These are phyloP conservation scores for Drosophila parabipectinata DNA, from an alignment of 1,140 invertebrate genomes.

Conservation along the genomic window DNA sequence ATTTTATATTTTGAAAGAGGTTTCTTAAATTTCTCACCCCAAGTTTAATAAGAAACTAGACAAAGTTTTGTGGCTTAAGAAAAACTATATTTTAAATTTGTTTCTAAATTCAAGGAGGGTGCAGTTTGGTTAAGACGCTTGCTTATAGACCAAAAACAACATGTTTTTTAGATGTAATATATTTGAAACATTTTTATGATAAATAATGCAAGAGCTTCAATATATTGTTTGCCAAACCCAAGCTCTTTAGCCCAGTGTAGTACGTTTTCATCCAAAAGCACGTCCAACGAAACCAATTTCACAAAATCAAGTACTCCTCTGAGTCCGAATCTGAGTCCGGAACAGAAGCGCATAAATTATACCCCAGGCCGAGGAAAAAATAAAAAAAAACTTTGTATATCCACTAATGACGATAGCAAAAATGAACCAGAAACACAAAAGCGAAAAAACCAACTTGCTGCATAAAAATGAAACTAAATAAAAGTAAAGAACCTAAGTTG, in stretches of 20 bases:
- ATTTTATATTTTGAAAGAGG: not conserved
- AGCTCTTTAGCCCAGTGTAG: not conserved
- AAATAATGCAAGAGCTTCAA: not conserved
- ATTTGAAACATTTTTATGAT: not conserved
- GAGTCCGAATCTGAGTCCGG: slow-evolving; percentile 41
- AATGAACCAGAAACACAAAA: slow-evolving; percentile 14
- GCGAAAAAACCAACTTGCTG: slow-evolving; percentile 12
- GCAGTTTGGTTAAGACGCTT: slow-evolving; percentile 34
- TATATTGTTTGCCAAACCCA: not conserved
- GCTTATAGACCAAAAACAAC: too few relatives aligned
- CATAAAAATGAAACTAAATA: slow-evolving; percentile 6
- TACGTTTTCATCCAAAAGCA: slow-evolving; percentile 35
- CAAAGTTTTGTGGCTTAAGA: not conserved
- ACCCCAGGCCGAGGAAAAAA: slow-evolving; percentile 46
- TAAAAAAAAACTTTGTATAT: slow-evolving; percentile 46
- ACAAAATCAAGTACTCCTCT: slow-evolving; percentile 66
- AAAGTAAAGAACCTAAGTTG: slow-evolving; percentile 17
- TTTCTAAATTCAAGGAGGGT: slow-evolving; percentile 15
- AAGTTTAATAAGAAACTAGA: not conserved
- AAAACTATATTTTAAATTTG: not conserved
- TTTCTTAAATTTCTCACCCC: too few relatives aligned
- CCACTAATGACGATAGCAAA: slow-evolving; percentile 60
- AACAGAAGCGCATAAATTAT: slow-evolving; percentile 75
- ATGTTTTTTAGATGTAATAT: not conserved
- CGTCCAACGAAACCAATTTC: slow-evolving; percentile 70